These are phyloP conservation scores for Lordiphosa andalusiaca DNA, from an alignment of 2,888 invertebrate genomes.

Conservation along the genomic window DNA sequence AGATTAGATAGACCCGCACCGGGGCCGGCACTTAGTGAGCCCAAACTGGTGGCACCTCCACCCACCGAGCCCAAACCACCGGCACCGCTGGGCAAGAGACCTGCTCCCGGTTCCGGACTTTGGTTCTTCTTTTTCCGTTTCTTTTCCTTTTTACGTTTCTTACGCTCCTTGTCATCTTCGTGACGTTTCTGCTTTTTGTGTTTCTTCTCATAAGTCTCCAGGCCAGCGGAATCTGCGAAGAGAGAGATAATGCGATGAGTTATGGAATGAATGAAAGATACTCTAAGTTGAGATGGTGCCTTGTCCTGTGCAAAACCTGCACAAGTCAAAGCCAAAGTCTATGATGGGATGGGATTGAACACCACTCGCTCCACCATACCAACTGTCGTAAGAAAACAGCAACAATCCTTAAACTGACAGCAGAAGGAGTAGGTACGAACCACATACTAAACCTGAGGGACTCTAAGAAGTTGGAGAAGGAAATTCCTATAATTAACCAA, in stretches of 20 bases:
- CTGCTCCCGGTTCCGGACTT: constrained; percentile 86
- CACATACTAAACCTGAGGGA: no score
- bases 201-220: constrained; percentile 95
- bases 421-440: no score
- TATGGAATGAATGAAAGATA: no score
- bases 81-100: constrained; percentile 43
- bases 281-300: no score
- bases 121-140: constrained; percentile 97
- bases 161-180: constrained; percentile 95
- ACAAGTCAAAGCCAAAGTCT: no score
- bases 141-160: constrained; percentile 96
- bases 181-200: constrained; percentile 96
- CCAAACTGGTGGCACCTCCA: constrained; percentile 42
- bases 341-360: no score
- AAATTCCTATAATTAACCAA: no score
- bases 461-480: no score
- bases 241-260: constrained; percentile 3
- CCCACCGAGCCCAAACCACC: constrained; percentile 23
- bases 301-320: no score
- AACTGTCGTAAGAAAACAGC: no score
- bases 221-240: constrained; percentile 83
- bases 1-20: constrained; percentile 41
- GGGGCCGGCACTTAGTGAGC: constrained; percentile 31
- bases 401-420: no score
- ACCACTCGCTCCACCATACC: no score